Evolutionary conservation across 2,888 invertebrate genomes (phyloP), one percentile per base, ranked within the genome.

Genomic region (Agonopterix arenella): DNA sequence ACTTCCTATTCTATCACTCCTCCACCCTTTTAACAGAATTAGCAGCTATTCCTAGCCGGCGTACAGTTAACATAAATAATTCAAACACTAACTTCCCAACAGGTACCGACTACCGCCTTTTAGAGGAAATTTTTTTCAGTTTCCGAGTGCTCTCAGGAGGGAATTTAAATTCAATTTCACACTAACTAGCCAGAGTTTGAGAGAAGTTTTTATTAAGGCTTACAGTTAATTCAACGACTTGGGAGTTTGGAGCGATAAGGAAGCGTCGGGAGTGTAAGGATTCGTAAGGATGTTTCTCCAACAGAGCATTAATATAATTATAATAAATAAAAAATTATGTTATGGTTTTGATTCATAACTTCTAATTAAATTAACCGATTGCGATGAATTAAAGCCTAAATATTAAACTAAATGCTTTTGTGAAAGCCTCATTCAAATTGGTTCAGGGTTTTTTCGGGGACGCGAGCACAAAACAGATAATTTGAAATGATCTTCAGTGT

Each of bases 161-260:
- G 56, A 58, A 67, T 71, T 73, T 66, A 61, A 70, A 70, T 73
- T 71, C 64, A 70, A 75, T 72, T 70, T 68, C 57, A 55, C 60
- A 61, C 59, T 64, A 69, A 66, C 68, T 68, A 66, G 62, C 28
- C 52, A 44, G 51, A 69, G 65, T 61, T 63, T 51, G 18, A 44
- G 47, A 48, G 52, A 64, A 66, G 61, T 69, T 73, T 64, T 68
- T 67, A 68, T 58, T 59, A 59, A 63, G 59, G 57, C 64, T 64
- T 59, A 57, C 56, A 61, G 59, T 57, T 64, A 55, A 65, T 63
- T 65, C 56, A 55, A 63, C 51, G 52, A 55, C 49, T 11, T 13
- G 18, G 38, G 37, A 36, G 46, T 46, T 46, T 49, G 50, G 45
- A 11, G 48, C 51, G 52, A 47, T 45, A 47, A 45, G 38, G 48